Conservation (phyloP, 2,797 vertebrate species). For the Sarcoramphus papa region DNA sequence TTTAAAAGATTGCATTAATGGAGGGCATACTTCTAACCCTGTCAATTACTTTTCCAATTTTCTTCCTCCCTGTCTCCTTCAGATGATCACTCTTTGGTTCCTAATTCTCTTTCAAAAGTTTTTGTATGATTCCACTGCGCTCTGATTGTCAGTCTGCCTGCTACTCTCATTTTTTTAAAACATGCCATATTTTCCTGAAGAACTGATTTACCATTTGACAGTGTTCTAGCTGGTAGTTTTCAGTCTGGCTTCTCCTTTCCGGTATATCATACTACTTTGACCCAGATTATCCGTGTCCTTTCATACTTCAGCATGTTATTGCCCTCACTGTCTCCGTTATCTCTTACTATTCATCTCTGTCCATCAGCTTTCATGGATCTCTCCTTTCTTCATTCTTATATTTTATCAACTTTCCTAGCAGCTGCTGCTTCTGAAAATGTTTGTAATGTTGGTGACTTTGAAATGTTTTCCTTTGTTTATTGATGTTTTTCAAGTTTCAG, state of each 20-base stretch:
- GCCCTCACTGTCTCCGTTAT: background rate
- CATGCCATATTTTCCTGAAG: background rate
- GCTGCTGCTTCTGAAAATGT: background rate
- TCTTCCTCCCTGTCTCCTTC: background rate
- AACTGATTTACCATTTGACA: background rate
- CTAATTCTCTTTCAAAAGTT: background rate
- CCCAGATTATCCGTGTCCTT: background rate
- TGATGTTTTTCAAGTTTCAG: background rate
- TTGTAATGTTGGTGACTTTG: background rate
- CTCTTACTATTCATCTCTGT: background rate
- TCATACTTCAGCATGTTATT: background rate
- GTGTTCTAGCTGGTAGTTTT: background rate
- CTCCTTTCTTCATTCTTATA: background rate
- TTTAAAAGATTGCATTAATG: background rate
- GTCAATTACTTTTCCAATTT: background rate
- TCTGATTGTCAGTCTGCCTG: background rate
- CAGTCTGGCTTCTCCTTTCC: background rate
- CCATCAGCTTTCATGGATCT: background rate
- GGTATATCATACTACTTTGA: background rate
- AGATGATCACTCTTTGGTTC: background rate
- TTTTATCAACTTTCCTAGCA: background rate
- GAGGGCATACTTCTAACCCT: background rate
- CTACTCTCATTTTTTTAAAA: background rate
- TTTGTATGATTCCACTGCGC: fast-evolving
- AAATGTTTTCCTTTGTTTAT: background rate